Evolutionary conservation across 2,888 invertebrate genomes (phyloP), one percentile per base, ranked within the genome.

Genomic region (Aspidapion aeneum): DNA sequence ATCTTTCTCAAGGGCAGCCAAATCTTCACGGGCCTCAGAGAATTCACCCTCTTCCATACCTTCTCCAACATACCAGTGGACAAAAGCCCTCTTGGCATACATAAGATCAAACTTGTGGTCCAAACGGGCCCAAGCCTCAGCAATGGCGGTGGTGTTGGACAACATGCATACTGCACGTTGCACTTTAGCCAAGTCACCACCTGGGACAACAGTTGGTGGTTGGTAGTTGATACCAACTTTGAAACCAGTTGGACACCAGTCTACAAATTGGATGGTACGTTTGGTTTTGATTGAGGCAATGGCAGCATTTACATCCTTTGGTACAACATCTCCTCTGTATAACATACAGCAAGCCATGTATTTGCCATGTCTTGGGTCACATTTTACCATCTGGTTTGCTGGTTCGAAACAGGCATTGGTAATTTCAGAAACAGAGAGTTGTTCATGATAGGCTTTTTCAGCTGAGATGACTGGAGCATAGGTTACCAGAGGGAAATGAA

Each of bases 161-260:
- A 96, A 95, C 96, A 96, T 96, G 88, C 96, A 97, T 22, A 97
- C 95, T 69, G 96, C 96, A 74, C 96, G 90, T 81, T 94, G 93
- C 19, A 96, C 95, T 84, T 95, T 95, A 69, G 96, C 95, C 80
- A 94, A 81, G 80, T 96, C 96, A 22, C 96, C 96, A 5, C 95
- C 95, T n/a, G 96, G 96, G 59, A 96, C 96, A 21, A 94, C 95
- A 69, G 94, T 94, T 22, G 94, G 94, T 65, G 94, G 93, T 82
- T 95, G 96, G 84, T 96, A 96, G 86, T 96, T 96, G 85, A 93
- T 93, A 78, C 91, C 94, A 66, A 88, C 88, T 81, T 88, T 88
- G 84, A 89, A 88, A 69, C 88, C 91, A 71, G 92, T 92, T 60
- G 92, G 92, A 71, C 91, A 95, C 90, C 94, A 94, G 80, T 94